Base-by-base conservation (phyloP, 64 coral and sea anemone genomes). In the Montipora capricornis region DNA sequence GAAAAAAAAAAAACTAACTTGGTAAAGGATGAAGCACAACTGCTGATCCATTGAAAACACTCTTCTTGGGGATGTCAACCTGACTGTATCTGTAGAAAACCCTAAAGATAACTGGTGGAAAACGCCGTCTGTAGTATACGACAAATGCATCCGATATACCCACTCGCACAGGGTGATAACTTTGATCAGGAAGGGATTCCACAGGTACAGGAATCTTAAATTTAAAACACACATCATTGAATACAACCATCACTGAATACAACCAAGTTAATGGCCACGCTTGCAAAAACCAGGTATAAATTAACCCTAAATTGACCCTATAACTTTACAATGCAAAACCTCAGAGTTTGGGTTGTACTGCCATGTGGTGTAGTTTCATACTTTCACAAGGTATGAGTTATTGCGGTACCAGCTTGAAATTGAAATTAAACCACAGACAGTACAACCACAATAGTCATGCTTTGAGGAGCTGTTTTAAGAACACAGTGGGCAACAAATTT, bases 131-230 rank as follows among this genome's bases (percentile, higher is more conserved):
- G 29, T 17, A 17, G 9, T 2, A 8, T 44, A 51, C 57, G 8
- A 68, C 51, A 85, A 84, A 90, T 29, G 93, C 88, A 78, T 94
- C 93, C 13, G 93, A 89, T 22, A 94, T 89, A 22, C 93, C 93
- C 58, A 94, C 93, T 77, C 47, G 81, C 13, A 94, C 93, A 79
- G 79, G 88, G 58, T 89, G 86, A 13, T 89, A 24, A 10, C 7
- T 29, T 37, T 37, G 5, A 73, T 26, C 11, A 37, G 10, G 45
- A 62, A 94, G 45, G 15, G 62, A 16, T 10, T 12, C 7, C 44
- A 88, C 87, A 44, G 51, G 4, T 9, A 84, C n/a, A 52, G 93
- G 93, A 57, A 94, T 29, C 93, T 94, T 29, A 29, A 29, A 29
- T 29, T 49, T 51, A 78, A 82, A 29, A 19, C 11, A 89, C n/a